Base-by-base conservation (phyloP, 2,113 vertebrate species). In the Alligator sinensis region DNA sequence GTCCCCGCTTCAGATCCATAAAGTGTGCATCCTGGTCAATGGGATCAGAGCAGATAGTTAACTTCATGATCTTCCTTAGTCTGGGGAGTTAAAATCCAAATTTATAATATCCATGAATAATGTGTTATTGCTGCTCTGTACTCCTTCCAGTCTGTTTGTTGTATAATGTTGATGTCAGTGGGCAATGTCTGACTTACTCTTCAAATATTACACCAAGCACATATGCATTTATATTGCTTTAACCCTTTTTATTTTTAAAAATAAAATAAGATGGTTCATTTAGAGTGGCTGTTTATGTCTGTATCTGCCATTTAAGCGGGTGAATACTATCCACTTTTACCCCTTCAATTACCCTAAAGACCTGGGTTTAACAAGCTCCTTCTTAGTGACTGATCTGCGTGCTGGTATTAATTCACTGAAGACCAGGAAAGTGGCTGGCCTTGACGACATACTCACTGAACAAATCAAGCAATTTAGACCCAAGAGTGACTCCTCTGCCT, bases 121-220 rank as follows among this genome's bases (percentile, higher is more conserved):
- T 77, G 70, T 47, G 28, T 59, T 85, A 64, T 47, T 47, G 47
- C 47, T 47, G 11, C 34, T 34, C 89, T 64, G 30, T 47, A 38
- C 80, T 92, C 89, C 34, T 94, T 94, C 58, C 22, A 59, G 62
- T 38, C 4, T 14, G 11, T 74, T 77, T 85, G 5, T 84, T 92
- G 84, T 88, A 15, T 77, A 74, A 22, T 38, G 27, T 91, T 79
- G 24, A 19, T 91, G 64, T 90, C 25, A 84, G 80, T 59, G 80
- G 47, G 91, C 92, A 92, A 72, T 80, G 27, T 89, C n/a, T 87
- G 22, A 78, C n/a, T 90, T 59, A 62, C 61, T 83, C 59, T 86
- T 79, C 30, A 86, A 92, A 86, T 77, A 89, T 94, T 95, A 62
- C 22, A 12, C 86, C 70, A 75, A 84, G n/a, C 8, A 21, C 63